Base-by-base conservation (phyloP, 2,113 vertebrate species). In the Galeopterus variegatus region DNA sequence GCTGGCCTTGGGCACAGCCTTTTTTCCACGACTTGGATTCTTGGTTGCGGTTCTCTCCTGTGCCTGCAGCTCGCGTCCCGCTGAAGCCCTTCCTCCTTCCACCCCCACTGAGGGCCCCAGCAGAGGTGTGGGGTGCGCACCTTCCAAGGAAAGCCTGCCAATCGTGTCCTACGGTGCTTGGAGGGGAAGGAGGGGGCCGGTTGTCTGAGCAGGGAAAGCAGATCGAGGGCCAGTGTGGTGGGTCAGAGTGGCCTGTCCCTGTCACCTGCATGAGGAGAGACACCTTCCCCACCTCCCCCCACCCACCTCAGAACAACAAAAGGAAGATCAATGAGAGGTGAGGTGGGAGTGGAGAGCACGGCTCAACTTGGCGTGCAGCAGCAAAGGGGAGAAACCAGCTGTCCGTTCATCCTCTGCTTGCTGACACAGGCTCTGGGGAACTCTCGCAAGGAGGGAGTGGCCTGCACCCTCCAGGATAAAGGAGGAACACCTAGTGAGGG, bases 141-240 rank as follows among this genome's bases (percentile, higher is more conserved):
- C 69, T 95, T 54, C 36, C n/a, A 86, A 58, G 33, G 33, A 75
- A 94, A 95, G 50, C 26, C 75, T 48, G n/a, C 64, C 56, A n/a
- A 9, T 65, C 14, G 11, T 13, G n/a, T n/a, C 26, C 76, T 13
- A 3, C 9, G 23, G 45, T 5, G 2, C 15, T 18, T 54, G 65
- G 56, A 82, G 18, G 45, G 50, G 11, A 54, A n/a, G 36, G 23
- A 65, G 28, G 56, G 56, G 58, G 6, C 18, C 1, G 1, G 28
- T 23, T 23, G 52, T 60, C 48, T 48, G 41, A 85, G 58, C 76
- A n/a, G 56, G 45, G 41, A 67, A 45, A 86, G 60, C 67, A 75
- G 33, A 45, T 64, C 6, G 52, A 19, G 31, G 21, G 31, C 36
- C 75, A 41, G 62, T 0, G 1, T 31, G 60, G 60, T 31, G 60